phyloP scores from a whole-genome alignment of 1,140 invertebrate species.

The Goniozus legneri region DNA sequence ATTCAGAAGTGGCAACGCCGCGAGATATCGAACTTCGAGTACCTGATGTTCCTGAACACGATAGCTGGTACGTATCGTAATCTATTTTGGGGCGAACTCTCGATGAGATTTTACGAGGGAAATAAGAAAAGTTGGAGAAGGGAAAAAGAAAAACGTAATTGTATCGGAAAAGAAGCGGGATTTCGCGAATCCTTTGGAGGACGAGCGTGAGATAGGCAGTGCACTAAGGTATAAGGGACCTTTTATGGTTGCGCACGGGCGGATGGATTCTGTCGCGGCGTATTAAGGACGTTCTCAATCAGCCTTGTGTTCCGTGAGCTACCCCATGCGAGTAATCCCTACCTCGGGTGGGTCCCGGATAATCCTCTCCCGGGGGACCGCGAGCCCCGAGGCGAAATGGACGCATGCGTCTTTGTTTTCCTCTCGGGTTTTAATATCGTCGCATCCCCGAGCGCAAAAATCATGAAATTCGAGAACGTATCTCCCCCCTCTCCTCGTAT shows the following conservation, averaged over 20 bases:
- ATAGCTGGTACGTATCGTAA: conserved; percentile 78
- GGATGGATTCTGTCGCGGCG: conserved; percentile 51
- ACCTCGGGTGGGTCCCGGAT: conserved; percentile 26
- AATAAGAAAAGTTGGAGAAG: conserved; percentile 2
- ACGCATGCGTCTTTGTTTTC: conserved; percentile 1
- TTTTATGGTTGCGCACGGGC: conserved; percentile 42
- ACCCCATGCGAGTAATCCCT: conserved; percentile 43
- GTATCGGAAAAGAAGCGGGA: conserved; percentile 6
- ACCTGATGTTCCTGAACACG: conserved; percentile 99
- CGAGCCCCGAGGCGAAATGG: conserved; percentile 17
- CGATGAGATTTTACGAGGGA: no score
- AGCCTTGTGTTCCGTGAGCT: conserved; percentile 43
- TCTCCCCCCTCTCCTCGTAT: neutral
- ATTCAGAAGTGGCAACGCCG: conserved; percentile 98
- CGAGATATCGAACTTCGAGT: conserved; percentile 99
- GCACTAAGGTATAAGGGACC: conserved; percentile 9
- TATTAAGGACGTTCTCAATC: conserved; percentile 56
- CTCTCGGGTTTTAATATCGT: conserved; percentile 1
- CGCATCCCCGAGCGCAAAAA: no score
- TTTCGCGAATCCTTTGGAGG: neutral
- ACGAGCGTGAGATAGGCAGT: conserved; percentile 9
- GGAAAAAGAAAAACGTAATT: conserved; percentile 1
- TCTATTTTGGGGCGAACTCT: neutral
- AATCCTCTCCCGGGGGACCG: conserved; percentile 36
- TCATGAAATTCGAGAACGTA: no score